These are phyloP conservation scores for human (Homo sapiens) DNA, from an alignment of 2,113 vertebrate genomes.

Conservation along the genomic window GRCh38 chr4:121640001-121640500, in stretches of 20 bases:
- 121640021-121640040: neutral
- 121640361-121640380: neutral
- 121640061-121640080: neutral
- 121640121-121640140: neutral
- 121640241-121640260: neutral
- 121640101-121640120: neutral
- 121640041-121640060: neutral
- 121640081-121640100: neutral
- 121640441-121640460: neutral
- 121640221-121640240: neutral
- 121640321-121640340: neutral
- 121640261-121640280: neutral
- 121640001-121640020: neutral
- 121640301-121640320: neutral
- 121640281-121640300: too few relatives aligned
- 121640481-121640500: neutral
- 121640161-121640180: neutral
- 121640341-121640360: neutral
- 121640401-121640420: neutral
- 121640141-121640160: neutral
- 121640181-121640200: neutral
- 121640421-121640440: neutral
- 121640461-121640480: neutral
- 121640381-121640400: neutral
- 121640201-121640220: neutral